Conservation (phyloP, 1,140 invertebrate species). For the Drosophila melanogaster region Release_6_plus_ISO1_MT NC_004354.4:9294001-9294500, state of each 20-base stretch:
- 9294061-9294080: neutral
- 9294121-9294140: too few relatives aligned
- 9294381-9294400: constrained; percentile 57
- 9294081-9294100: too few relatives aligned
- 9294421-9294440: constrained; percentile 68
- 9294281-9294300: constrained; percentile 30
- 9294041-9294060: too few relatives aligned
- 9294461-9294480: constrained; percentile 44
- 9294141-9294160: neutral
- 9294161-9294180: neutral
- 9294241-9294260: constrained; percentile 49
- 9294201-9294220: constrained; percentile 9
- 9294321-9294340: constrained; percentile 44
- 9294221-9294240: constrained; percentile 42
- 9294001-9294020: constrained; percentile 98
- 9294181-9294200: constrained; percentile 1
- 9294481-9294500: neutral
- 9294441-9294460: constrained; percentile 43
- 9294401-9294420: constrained; percentile 63
- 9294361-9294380: neutral
- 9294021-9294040: constrained; percentile 87
- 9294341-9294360: constrained; percentile 7
- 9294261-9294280: constrained; percentile 17
- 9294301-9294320: constrained; percentile 67
- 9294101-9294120: too few relatives aligned